Conservation (phyloP, 1,140 invertebrate species). For the Atopsyche davidsoni region DNA sequence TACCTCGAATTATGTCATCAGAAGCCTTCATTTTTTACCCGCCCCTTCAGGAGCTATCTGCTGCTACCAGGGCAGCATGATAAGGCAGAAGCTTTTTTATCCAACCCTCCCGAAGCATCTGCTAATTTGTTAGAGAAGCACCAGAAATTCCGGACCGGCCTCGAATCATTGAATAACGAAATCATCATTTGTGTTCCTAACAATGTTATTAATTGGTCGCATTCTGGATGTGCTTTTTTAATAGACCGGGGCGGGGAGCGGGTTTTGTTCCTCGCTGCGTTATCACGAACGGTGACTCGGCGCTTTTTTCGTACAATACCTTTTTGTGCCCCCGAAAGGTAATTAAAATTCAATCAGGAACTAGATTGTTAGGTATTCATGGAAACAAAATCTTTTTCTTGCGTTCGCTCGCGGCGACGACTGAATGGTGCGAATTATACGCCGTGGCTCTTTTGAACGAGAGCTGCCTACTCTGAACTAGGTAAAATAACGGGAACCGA, state of each 20-base stretch:
- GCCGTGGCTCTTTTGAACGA: no score
- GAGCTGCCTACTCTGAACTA: no score
- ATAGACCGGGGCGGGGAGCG: slow-evolving; percentile 25
- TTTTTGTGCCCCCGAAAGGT: slow-evolving; percentile 25
- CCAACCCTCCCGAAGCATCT: slow-evolving; percentile 24
- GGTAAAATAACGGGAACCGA: no score
- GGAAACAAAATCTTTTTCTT: no score
- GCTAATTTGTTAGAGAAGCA: slow-evolving; percentile 25
- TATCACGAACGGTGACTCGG: slow-evolving; percentile 27
- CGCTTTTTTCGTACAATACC: slow-evolving; percentile 27
- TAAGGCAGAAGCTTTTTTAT: slow-evolving; percentile 17
- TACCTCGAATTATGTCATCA: slow-evolving; percentile 27
- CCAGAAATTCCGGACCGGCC: slow-evolving; percentile 19
- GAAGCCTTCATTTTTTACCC: slow-evolving; percentile 15
- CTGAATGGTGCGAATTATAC: no score
- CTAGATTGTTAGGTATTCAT: slow-evolving; percentile 18
- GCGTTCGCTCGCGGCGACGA: no score
- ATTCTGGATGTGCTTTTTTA: slow-evolving; percentile 28
- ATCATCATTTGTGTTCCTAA: slow-evolving; percentile 25
- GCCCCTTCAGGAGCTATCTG: slow-evolving; percentile 1
- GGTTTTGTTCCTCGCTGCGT: slow-evolving; percentile 16
- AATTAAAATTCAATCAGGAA: slow-evolving; percentile 29
- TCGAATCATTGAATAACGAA: slow-evolving; percentile 31
- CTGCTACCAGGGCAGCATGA: slow-evolving; percentile 16
- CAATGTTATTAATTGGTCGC: slow-evolving; percentile 31